Evolutionary conservation across 1,140 invertebrate species (phyloP).

Genomic region (Spodoptera litura): DNA sequence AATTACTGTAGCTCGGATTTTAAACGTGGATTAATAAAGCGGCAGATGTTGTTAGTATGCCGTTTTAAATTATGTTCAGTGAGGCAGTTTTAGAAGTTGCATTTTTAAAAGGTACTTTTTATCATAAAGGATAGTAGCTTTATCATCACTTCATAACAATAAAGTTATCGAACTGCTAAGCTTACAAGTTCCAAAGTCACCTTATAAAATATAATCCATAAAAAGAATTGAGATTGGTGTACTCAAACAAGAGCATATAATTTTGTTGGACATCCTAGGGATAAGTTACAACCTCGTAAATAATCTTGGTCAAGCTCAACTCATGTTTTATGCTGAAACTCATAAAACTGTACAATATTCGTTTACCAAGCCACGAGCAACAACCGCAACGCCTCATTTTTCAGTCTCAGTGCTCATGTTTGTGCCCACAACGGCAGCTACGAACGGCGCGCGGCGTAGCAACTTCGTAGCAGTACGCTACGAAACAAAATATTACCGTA

Average conservation of each 20-base stretch:
- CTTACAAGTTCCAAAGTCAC: no score
- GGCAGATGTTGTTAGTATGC: background rate
- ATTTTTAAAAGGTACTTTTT: no score
- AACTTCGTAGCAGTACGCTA: slow-evolving; percentile 11
- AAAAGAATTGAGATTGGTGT: background rate
- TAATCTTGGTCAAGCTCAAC: slow-evolving; percentile 13
- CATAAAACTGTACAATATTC: slow-evolving; percentile 24
- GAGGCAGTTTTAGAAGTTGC: no score
- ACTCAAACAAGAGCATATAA: background rate
- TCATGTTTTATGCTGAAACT: slow-evolving; percentile 23
- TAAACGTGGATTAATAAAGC: background rate
- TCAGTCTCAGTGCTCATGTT: background rate
- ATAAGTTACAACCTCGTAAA: slow-evolving; percentile 10
- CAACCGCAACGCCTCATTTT: slow-evolving; percentile 19
- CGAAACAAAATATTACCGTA: slow-evolving; percentile 5
- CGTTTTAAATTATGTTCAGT: background rate
- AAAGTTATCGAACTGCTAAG: no score
- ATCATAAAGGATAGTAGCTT: no score
- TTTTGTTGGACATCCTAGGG: background rate
- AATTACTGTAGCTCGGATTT: slow-evolving; percentile 11
- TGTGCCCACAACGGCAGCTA: slow-evolving; percentile 20
- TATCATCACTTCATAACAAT: no score
- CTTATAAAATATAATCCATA: no score
- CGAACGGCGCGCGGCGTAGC: slow-evolving; percentile 19
- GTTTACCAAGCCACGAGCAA: slow-evolving; percentile 16